Conservation (phyloP, 2,888 invertebrate genomes). For the Drosophila macrospina region DNA sequence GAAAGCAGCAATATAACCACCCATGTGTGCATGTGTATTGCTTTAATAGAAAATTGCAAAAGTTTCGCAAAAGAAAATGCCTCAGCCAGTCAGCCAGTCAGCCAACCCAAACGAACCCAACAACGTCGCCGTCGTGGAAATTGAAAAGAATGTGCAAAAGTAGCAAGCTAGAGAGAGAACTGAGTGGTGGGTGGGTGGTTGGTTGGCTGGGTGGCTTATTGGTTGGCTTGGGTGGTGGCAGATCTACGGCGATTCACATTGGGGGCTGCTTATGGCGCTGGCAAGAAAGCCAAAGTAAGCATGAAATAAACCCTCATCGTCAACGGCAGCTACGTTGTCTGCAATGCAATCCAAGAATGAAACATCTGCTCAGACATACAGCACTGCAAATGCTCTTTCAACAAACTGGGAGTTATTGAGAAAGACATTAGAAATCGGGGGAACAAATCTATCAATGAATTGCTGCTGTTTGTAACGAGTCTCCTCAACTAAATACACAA, state of each 20-base stretch:
- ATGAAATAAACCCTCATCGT: slow-evolving; percentile 76
- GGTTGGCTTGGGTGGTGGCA: slow-evolving; percentile 26
- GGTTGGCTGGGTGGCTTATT: slow-evolving; percentile 6
- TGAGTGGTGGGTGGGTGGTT: slow-evolving; percentile 24
- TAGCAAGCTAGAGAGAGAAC: slow-evolving; percentile 61
- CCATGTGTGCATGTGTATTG: slow-evolving; percentile 73
- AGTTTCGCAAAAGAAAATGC: slow-evolving; percentile 81
- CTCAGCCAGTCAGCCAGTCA: slow-evolving; percentile 71
- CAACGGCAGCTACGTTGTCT: slow-evolving; percentile 66
- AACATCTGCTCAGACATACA: not conserved
- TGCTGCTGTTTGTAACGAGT: too few relatives aligned
- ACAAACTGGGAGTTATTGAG: not conserved
- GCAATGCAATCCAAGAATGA: slow-evolving; percentile 40
- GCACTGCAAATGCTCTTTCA: slow-evolving; percentile 37
- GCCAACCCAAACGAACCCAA: slow-evolving; percentile 67
- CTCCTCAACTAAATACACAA: too few relatives aligned
- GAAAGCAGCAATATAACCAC: slow-evolving; percentile 6
- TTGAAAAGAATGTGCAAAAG: slow-evolving; percentile 82
- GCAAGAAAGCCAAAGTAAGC: slow-evolving; percentile 78
- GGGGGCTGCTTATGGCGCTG: slow-evolving; percentile 49
- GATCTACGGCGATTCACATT: slow-evolving; percentile 39
- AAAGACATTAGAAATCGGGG: not conserved
- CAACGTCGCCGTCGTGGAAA: slow-evolving; percentile 60
- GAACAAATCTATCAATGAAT: not conserved
- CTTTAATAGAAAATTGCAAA: slow-evolving; percentile 82